phyloP scores from a whole-genome alignment of 2,797 vertebrate genomes.

The Podarcis lilfordi region DNA sequence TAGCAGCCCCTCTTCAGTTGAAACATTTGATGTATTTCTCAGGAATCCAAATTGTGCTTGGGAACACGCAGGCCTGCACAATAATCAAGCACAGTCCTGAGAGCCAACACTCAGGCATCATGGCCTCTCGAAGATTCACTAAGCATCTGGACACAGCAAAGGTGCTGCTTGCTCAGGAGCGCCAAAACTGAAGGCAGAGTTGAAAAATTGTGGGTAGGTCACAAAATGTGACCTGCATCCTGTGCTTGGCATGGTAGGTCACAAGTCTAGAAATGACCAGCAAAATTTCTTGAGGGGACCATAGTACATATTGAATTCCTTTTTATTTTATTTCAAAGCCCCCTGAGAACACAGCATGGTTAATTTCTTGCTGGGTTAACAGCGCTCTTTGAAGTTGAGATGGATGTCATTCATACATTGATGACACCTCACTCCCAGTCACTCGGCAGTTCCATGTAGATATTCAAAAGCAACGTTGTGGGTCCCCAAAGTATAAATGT shows the following conservation, averaged over 20 bases:
- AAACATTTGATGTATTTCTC: neutral
- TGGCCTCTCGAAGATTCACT: neutral
- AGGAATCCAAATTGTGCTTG: neutral
- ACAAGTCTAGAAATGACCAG: neutral
- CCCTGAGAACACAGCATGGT: neutral
- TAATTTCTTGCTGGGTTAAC: neutral
- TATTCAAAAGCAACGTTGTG: too few species aligned
- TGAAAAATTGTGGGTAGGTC: neutral
- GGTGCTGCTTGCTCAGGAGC: neutral
- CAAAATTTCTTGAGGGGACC: neutral
- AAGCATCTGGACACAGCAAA: neutral
- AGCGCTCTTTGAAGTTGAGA: neutral
- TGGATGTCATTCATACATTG: neutral
- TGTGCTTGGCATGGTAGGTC: neutral
- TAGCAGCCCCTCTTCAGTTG: neutral
- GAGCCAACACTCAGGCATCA: neutral
- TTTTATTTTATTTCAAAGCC: neutral
- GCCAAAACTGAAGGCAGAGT: neutral
- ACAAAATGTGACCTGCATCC: neutral
- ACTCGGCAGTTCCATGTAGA: too few species aligned
- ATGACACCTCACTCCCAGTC: too few species aligned
- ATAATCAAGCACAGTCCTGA: neutral
- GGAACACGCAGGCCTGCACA: neutral
- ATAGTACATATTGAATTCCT: neutral
- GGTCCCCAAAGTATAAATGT: too few species aligned